A percentile compares a stretch with the other conserved stretches of the same genome.
phyloP scores from a whole-genome alignment of 2,113 vertebrate genomes.

The Mastomys natalensis region DNA sequence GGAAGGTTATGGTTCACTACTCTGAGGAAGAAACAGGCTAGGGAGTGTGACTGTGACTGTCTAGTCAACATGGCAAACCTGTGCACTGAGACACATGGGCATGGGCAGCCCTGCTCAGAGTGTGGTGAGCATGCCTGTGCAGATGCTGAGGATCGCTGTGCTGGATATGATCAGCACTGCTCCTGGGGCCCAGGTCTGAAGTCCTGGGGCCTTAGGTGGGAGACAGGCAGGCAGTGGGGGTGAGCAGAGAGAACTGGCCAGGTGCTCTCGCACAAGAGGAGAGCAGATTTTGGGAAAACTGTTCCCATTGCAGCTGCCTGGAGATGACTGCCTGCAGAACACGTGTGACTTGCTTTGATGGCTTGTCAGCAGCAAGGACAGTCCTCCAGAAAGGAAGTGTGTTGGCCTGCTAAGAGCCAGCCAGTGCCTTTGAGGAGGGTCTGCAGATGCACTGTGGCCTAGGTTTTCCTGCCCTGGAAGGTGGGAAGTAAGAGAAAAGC shows the following conservation, averaged over 20 bases:
- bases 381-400: background rate
- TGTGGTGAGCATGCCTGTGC: accelerated
- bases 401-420: background rate
- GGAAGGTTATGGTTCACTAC: too few relatives aligned
- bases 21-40: too few relatives aligned
- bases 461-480: background rate
- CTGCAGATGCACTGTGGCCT: background rate
- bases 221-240: background rate
- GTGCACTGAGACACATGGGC: too few relatives aligned
- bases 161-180: accelerated
- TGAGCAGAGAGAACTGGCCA: too few relatives aligned
- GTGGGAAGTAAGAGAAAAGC: background rate
- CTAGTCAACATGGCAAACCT: too few relatives aligned
- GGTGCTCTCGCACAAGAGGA: background rate
- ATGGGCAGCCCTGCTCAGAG: background rate
- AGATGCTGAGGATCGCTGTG: background rate
- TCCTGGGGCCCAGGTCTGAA: background rate
- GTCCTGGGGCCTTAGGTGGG: background rate
- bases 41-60: too few relatives aligned
- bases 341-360: background rate
- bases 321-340: background rate
- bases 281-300: background rate
- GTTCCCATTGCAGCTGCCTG: background rate
- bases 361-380: background rate
- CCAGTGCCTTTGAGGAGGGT: background rate